Evolutionary conservation across 2,797 vertebrate genomes (phyloP), one percentile per base, ranked within the genome.

Genomic region (Pygocentrus nattereri): DNA sequence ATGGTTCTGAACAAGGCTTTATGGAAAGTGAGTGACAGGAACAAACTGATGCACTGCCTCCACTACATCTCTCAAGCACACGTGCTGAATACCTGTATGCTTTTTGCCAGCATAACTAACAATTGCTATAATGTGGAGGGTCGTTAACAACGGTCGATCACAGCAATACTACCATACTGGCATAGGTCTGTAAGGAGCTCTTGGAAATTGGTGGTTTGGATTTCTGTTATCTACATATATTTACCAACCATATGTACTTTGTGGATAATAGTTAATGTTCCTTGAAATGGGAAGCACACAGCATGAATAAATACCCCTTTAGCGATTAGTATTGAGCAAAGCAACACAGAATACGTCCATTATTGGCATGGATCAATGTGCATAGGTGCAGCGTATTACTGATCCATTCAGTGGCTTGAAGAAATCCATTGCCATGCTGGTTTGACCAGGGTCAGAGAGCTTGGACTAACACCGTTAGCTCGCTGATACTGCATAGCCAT

Each of bases 11-110:
- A 87, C 76, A 83, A 82, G 79, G 81, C 75, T 67, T 76, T 83
- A 83, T 86, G 85, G 83, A 83, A 80, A 72, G 79, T 83, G 58
- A 89, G 27, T 78, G 80, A 82, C 73, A 31, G 75, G 61, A 83
- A 47, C 80, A n/a, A 54, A 75, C n/a, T 21, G n/a, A 79, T 73
- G 30, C 3, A 47, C 58, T 70, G 31, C 25, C 38, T 41, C 34
- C n/a, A 52, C 69, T 74, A 41, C 49, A 68, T 59, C 77, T 41
- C 50, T 86, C 78, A 70, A 87, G 70, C 80, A n/a, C 50, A 18
- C 38, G 16, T 30, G 58, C 62, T 58, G 0, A 49, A 12, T 16
- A 62, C 41, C 19, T 62, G 27, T 34, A 47, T 54, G 25, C 25
- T 30, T 30, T 8, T 68, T 68, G 19, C 16, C 12, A 1, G 38